phyloP scores from a whole-genome alignment of 2,797 vertebrate genomes.

The Furcifer pardalis region DNA sequence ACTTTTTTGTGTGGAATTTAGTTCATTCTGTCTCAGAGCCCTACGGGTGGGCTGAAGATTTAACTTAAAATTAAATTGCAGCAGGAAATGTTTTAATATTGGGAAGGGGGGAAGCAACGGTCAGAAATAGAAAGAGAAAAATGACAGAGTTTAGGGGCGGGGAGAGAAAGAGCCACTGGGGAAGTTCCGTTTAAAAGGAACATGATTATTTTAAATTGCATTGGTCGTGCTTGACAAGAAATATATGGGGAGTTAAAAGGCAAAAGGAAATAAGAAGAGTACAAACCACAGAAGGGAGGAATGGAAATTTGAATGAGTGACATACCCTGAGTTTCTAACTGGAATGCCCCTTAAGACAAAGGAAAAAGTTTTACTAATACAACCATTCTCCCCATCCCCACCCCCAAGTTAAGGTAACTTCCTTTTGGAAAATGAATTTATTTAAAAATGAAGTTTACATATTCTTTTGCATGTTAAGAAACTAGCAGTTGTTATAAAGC shows the following conservation, averaged over 20 bases:
- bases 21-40: slow-evolving; percentile 72
- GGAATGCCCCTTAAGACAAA: neutral
- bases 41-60: slow-evolving; percentile 66
- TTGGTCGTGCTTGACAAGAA: slow-evolving; percentile 54
- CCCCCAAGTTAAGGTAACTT: neutral
- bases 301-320: slow-evolving; percentile 19
- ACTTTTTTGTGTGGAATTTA: slow-evolving; percentile 71
- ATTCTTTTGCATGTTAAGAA: neutral
- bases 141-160: slow-evolving; percentile 9
- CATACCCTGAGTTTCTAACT: neutral
- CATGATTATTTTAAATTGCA: slow-evolving; percentile 51
- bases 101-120: slow-evolving; percentile 54
- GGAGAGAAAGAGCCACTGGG: slow-evolving; percentile 29
- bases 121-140: slow-evolving; percentile 46
- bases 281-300: neutral
- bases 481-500: neutral
- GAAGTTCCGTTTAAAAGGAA: slow-evolving; percentile 60
- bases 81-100: slow-evolving; percentile 69
- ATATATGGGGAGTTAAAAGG: slow-evolving; percentile 58
- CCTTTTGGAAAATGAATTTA: neutral
- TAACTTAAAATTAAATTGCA: slow-evolving; percentile 75
- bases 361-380: slow-evolving; percentile 35
- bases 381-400: slow-evolving; percentile 20
- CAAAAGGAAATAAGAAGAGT: slow-evolving; percentile 26
- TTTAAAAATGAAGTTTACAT: slow-evolving; percentile 13